These are phyloP conservation scores for Agelastica alni DNA, from an alignment of 2,888 invertebrate genomes.

Conservation along the genomic window DNA sequence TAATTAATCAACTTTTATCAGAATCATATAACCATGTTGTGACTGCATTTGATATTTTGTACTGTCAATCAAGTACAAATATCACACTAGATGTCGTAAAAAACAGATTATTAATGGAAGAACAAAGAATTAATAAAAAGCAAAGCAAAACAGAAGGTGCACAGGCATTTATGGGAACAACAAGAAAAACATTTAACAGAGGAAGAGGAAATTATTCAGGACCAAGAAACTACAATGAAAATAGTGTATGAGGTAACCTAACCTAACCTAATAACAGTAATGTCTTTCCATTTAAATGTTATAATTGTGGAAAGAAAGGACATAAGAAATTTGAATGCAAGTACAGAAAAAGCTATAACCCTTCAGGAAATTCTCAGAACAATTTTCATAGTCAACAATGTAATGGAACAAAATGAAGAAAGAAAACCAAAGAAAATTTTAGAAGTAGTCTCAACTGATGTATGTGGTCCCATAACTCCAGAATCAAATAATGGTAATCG, in stretches of 20 bases:
- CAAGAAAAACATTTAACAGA: constrained; percentile 3
- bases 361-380: background rate
- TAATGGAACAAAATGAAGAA: constrained; percentile 4
- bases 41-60: too few species aligned
- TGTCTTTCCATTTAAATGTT: constrained; percentile 24
- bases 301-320: constrained; percentile 27
- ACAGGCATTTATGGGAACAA: constrained; percentile 1
- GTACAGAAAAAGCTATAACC: constrained; percentile 6
- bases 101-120: too few species aligned
- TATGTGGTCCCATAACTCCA: constrained; percentile 4
- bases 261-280: background rate
- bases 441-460: constrained; percentile 1
- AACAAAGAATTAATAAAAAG: too few species aligned
- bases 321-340: constrained; percentile 25
- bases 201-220: constrained; percentile 10
- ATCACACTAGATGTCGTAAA: too few species aligned
- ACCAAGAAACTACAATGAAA: background rate
- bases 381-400: constrained; percentile 3
- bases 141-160: constrained; percentile 1
- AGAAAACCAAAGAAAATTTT: background rate
- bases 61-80: too few species aligned
- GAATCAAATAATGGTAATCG: background rate
- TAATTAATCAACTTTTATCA: too few species aligned
- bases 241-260: too few species aligned
- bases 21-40: too few species aligned